These are phyloP conservation scores for Agrilus planipennis DNA, from an alignment of 1,140 invertebrate genomes.

Conservation along the genomic window DNA sequence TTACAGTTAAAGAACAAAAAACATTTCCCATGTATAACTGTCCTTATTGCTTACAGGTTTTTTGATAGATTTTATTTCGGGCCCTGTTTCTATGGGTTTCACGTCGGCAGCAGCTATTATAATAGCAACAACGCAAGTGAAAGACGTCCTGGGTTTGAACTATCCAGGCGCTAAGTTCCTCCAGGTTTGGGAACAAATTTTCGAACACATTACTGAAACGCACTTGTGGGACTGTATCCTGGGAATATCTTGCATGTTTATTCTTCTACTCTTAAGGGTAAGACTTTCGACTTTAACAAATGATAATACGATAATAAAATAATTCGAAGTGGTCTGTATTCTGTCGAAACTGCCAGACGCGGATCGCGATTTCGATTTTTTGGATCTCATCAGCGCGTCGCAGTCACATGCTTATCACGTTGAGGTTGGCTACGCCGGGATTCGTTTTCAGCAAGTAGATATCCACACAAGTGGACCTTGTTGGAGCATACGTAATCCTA, in stretches of 20 bases:
- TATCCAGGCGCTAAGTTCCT: conserved; percentile 48
- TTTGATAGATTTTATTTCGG: conserved; percentile 82
- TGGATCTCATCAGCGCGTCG: too few relatives aligned
- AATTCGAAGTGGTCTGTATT: too few relatives aligned
- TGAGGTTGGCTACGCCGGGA: too few relatives aligned
- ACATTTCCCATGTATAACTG: conserved; percentile 3
- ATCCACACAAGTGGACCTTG: too few relatives aligned
- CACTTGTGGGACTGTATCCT: conserved; percentile 48
- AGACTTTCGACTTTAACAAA: conserved; percentile 18
- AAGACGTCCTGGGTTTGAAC: conserved; percentile 61
- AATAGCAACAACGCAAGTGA: conserved; percentile 79
- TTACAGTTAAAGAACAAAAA: background rate
- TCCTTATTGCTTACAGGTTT: conserved; percentile 52
- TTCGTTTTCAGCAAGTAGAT: too few relatives aligned
- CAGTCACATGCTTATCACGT: too few relatives aligned
- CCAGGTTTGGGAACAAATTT: conserved; percentile 44
- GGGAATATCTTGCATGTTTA: conserved; percentile 49
- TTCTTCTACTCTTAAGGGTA: conserved; percentile 54
- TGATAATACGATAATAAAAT: background rate
- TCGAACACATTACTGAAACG: conserved; percentile 29
- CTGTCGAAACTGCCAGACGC: too few relatives aligned
- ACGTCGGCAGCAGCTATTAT: conserved; percentile 85
- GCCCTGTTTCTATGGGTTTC: conserved; percentile 82
- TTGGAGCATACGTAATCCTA: too few relatives aligned
- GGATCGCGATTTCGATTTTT: too few relatives aligned